Conservation (phyloP, 2,797 vertebrate species). For the Gymnothorax javanicus region DNA sequence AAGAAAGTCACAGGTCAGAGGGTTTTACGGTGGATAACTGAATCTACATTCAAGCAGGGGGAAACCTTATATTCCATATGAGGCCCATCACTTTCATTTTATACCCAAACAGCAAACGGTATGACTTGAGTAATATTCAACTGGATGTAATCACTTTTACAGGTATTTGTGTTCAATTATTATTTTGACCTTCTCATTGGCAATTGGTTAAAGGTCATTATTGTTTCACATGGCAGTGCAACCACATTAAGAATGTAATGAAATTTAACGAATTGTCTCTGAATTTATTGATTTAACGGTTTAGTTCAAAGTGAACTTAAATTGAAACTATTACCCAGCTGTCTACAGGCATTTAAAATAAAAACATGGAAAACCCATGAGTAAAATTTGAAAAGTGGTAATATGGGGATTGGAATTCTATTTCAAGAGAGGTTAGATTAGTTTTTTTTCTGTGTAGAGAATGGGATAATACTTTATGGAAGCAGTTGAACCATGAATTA, state of each 20-base stretch:
- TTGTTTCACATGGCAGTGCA: background rate
- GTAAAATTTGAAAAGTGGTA: background rate
- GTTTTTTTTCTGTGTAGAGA: background rate
- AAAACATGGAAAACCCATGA: background rate
- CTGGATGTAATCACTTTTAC: background rate
- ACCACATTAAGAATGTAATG: background rate
- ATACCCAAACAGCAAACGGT: background rate
- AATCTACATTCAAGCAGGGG: background rate
- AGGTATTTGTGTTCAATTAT: background rate
- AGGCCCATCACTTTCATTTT: background rate
- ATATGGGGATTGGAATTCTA: no score
- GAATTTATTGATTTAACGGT: background rate
- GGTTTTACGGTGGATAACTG: background rate
- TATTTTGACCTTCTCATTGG: background rate
- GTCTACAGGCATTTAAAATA: background rate
- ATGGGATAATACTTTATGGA: background rate
- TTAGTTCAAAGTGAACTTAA: background rate
- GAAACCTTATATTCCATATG: background rate
- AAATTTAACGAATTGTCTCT: background rate
- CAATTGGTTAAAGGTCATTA: background rate
- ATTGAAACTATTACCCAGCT: background rate
- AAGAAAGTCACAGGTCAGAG: background rate
- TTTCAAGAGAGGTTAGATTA: background rate
- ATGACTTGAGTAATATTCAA: background rate
- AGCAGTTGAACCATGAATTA: background rate